Evolutionary conservation across 2,888 invertebrate genomes (phyloP).

Genomic region (Miltochrista miniata): DNA sequence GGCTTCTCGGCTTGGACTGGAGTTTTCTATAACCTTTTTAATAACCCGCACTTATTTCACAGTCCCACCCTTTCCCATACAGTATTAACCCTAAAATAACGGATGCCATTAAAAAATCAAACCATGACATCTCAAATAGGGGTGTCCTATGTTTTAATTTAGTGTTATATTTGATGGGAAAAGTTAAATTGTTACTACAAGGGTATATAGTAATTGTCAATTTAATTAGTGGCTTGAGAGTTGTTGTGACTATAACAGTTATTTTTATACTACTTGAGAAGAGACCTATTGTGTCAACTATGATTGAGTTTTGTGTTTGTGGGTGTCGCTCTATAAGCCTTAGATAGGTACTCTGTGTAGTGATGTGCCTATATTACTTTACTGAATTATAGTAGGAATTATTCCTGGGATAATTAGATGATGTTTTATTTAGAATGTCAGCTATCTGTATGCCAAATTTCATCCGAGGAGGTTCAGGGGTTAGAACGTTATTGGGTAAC

Average conservation of each 20-base stretch:
- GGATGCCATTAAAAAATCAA: constrained; percentile 55
- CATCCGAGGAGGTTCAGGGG: too few species aligned
- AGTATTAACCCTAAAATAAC: constrained; percentile 50
- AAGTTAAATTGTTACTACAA: constrained; percentile 54
- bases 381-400: too few species aligned
- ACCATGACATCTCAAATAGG: constrained; percentile 58
- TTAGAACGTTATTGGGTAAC: too few species aligned
- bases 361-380: too few species aligned
- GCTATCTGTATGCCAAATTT: too few species aligned
- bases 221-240: constrained; percentile 53
- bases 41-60: constrained; percentile 46
- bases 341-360: too few species aligned
- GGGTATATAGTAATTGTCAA: constrained; percentile 37
- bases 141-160: constrained; percentile 74
- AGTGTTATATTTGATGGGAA: constrained; percentile 66
- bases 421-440: too few species aligned
- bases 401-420: too few species aligned
- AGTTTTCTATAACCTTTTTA: constrained; percentile 18
- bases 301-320: constrained; percentile 1
- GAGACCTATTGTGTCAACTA: constrained; percentile 6
- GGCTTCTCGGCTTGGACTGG: too few species aligned
- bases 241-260: constrained; percentile 15
- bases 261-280: constrained; percentile 10
- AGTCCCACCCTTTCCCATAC: constrained; percentile 47
- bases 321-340: too few species aligned